Conservation (phyloP, 2,888 invertebrate species). For the Parnassius orleans region DNA sequence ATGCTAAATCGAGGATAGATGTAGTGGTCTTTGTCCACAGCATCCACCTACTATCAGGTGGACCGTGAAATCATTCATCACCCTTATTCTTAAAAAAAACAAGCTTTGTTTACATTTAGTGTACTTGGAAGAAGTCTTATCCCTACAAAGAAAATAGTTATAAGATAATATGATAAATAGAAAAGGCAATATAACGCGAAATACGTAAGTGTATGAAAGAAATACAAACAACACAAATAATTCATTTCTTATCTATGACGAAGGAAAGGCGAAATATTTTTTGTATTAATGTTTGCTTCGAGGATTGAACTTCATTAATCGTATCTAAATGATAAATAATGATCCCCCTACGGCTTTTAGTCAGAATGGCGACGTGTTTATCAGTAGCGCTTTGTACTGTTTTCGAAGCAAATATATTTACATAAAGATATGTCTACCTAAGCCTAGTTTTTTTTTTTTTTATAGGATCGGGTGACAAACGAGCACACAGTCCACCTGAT, state of each 20-base stretch:
- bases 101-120: too few species aligned
- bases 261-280: not conserved
- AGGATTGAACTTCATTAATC: constrained; percentile 9
- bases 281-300: not conserved
- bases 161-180: not conserved
- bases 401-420: too few species aligned
- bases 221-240: not conserved
- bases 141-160: not conserved
- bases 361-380: not conserved
- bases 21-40: too few species aligned
- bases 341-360: not conserved
- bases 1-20: too few species aligned
- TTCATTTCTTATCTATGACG: not conserved
- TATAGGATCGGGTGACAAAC: too few species aligned
- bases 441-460: too few species aligned
- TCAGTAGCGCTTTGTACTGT: too few species aligned
- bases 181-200: not conserved
- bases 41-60: too few species aligned
- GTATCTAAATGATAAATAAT: constrained; percentile 9
- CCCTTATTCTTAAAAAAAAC: too few species aligned
- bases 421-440: too few species aligned
- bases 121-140: not conserved
- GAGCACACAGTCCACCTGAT: too few species aligned
- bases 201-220: not conserved
- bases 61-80: too few species aligned